Percentiles rank a stretch among this genome's conserved stretches.
Evolutionary conservation across 37 sponge, comb jelly and placozoan species (phyloP).

Genomic region (Hexactinellida sp.): DNA sequence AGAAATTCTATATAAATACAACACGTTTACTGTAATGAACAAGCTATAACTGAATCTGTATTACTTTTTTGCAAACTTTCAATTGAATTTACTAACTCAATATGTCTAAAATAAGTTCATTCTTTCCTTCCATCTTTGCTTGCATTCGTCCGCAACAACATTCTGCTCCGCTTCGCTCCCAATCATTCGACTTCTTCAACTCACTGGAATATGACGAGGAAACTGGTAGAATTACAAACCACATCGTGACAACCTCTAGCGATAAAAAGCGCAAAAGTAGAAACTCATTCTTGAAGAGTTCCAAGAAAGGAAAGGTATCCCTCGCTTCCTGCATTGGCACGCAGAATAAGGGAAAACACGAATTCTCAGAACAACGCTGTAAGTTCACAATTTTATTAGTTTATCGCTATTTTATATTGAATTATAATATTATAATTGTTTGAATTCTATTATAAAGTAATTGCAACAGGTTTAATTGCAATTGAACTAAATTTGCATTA

Average conservation of each 20-base stretch:
- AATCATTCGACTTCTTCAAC: conserved; percentile 7
- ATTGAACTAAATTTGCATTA: no score
- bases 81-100: not conserved
- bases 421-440: not conserved
- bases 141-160: not conserved
- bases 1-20: no score
- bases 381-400: not conserved
- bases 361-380: not conserved
- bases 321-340: not conserved
- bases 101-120: not conserved
- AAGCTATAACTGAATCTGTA: not conserved
- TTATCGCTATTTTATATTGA: not conserved
- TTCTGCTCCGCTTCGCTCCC: conserved; percentile 9
- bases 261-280: not conserved
- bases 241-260: not conserved
- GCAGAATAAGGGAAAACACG: not conserved
- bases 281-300: not conserved
- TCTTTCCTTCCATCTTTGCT: conserved; percentile 9
- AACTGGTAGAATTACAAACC: not conserved
- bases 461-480: no score
- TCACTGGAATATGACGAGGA: not conserved
- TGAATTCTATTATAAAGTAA: no score
- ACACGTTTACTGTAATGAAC: not conserved
- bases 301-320: not conserved
- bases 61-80: not conserved